Conservation (phyloP, 2,888 invertebrate genomes). For the Malthinus flaveolus region DNA sequence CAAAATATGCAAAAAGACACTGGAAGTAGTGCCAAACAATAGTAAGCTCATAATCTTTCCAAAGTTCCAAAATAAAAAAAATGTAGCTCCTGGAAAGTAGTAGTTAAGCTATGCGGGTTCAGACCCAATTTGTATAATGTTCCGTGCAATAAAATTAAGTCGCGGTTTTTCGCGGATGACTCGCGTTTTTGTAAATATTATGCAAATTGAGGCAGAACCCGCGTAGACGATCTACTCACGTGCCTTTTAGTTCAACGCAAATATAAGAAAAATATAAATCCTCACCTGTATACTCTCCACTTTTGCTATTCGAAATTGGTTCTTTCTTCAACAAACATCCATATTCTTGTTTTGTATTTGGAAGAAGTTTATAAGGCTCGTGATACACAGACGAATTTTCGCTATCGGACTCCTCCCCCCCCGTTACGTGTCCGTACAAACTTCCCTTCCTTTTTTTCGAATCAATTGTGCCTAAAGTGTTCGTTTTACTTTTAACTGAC, state of each 20-base stretch:
- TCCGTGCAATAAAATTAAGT: not conserved
- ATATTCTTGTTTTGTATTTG: constrained; percentile 57
- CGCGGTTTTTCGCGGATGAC: too few relatives aligned
- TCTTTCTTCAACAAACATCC: constrained; percentile 59
- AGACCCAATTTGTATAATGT: not conserved
- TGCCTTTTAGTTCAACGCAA: not conserved
- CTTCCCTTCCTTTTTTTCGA: constrained; percentile 53
- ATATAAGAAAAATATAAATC: not conserved
- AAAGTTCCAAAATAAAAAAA: too few relatives aligned
- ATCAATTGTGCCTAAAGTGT: constrained; percentile 47
- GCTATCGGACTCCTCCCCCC: constrained; percentile 58
- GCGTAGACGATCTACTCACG: too few relatives aligned
- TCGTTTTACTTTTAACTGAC: constrained; percentile 54
- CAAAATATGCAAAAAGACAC: too few relatives aligned
- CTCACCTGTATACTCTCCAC: constrained; percentile 59
- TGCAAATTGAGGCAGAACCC: not conserved
- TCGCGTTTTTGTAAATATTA: not conserved
- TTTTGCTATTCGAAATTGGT: constrained; percentile 56
- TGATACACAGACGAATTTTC: constrained; percentile 62
- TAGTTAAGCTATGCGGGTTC: too few relatives aligned
- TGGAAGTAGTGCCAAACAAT: too few relatives aligned
- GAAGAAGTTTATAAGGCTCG: constrained; percentile 60
- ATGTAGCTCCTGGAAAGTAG: too few relatives aligned
- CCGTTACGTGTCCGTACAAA: constrained; percentile 56
- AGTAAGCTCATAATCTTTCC: too few relatives aligned